phyloP scores from a whole-genome alignment of 92 coral and sea anemone species.

The Ricordea florida region DNA sequence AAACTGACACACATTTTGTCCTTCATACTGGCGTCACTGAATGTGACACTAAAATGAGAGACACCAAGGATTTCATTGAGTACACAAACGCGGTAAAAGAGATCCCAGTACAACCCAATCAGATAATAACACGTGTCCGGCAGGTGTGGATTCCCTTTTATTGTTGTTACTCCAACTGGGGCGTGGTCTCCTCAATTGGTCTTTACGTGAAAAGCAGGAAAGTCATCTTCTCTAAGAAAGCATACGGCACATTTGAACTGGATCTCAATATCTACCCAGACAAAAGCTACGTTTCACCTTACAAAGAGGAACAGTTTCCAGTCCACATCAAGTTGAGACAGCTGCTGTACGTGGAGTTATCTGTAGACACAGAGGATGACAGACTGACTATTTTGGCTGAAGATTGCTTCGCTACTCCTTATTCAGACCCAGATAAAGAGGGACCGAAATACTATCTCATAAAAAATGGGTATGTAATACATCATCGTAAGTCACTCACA shows the following conservation, averaged over 20 bases:
- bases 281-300: background rate
- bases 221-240: conserved; percentile 26
- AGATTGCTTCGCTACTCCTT: conserved; percentile 35
- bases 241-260: background rate
- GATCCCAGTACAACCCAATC: conserved; percentile 2
- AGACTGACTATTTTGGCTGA: conserved; percentile 9
- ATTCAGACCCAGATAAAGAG: conserved; percentile 4
- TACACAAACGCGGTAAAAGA: conserved; percentile 34
- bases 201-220: conserved; percentile 21
- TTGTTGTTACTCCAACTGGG: conserved; percentile 31
- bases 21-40: conserved; percentile 8
- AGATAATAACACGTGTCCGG: conserved; percentile 34
- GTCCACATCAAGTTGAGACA: background rate
- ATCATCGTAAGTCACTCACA: background rate
- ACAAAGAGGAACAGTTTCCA: conserved; percentile 17
- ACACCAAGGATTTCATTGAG: conserved; percentile 6
- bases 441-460: conserved; percentile 22
- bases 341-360: background rate
- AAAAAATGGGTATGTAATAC: conserved; percentile 14
- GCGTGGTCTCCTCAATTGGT: conserved; percentile 35
- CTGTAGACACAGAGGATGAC: conserved; percentile 16
- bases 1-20: conserved; percentile 4
- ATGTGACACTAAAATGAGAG: conserved; percentile 10
- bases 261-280: conserved; percentile 20
- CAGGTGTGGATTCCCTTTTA: conserved; percentile 29